phyloP scores from a whole-genome alignment of 2,797 vertebrate genomes.

The Danio aesculapii region DNA sequence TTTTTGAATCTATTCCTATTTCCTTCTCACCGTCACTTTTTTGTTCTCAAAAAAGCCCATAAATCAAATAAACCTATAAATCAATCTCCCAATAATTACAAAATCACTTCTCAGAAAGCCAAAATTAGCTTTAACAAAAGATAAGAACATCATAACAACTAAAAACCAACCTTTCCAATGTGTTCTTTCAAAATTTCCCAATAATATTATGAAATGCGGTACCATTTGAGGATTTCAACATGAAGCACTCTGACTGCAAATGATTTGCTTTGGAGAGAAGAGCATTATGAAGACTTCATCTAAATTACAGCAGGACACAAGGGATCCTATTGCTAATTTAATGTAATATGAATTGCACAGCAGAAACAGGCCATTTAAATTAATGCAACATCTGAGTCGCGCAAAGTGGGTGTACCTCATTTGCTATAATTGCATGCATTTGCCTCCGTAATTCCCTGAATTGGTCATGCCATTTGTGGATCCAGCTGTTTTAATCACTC shows the following conservation, averaged over 20 bases:
- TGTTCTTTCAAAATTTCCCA: constrained; percentile 18
- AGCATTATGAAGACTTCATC: constrained; percentile 30
- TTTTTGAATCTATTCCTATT: neutral
- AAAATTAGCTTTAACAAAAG: constrained; percentile 11
- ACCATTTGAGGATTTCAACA: constrained; percentile 22
- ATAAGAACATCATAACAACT: neutral
- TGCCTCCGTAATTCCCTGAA: constrained; percentile 57
- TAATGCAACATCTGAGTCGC: constrained; percentile 57
- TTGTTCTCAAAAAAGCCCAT: neutral
- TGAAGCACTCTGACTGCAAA: constrained; percentile 32
- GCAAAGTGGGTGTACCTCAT: constrained; percentile 60
- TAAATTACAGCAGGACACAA: constrained; percentile 44
- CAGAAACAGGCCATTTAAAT: constrained; percentile 58
- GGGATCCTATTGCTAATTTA: constrained; percentile 59
- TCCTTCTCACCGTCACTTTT: neutral
- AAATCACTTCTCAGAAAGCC: constrained; percentile 13
- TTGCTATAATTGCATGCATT: constrained; percentile 58
- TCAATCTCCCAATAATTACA: constrained; percentile 7
- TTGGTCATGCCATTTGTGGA: constrained; percentile 63
- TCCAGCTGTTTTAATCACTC: constrained; percentile 63
- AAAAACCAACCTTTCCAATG: neutral
- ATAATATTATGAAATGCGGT: constrained; percentile 23
- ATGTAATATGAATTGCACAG: constrained; percentile 57
- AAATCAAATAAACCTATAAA: constrained; percentile 3
- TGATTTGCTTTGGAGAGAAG: constrained; percentile 42